Percentiles rank a stretch among this genome's conserved stretches.
These are phyloP conservation scores for Colaptes auratus DNA, from an alignment of 2,113 vertebrate species.

Conservation along the genomic window DNA sequence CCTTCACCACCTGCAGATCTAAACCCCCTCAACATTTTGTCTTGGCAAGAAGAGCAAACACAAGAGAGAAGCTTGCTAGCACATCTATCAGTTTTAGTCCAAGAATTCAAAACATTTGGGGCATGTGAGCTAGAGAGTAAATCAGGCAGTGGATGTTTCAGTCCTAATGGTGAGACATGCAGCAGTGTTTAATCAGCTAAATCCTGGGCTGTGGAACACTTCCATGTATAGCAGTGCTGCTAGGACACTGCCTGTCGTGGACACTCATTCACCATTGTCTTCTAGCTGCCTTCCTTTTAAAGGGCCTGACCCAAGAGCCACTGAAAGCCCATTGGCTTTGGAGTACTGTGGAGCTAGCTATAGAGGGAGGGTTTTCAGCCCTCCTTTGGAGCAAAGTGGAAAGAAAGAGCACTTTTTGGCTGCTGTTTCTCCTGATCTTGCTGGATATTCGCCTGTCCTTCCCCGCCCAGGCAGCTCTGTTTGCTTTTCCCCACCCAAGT, in stretches of 20 bases:
- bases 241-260: background rate
- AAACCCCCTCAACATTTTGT: background rate
- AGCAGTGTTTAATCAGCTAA: constrained; percentile 62
- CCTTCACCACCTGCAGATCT: background rate
- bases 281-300: background rate
- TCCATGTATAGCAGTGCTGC: constrained; percentile 66
- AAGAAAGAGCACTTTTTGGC: constrained; percentile 42
- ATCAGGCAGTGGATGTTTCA: constrained; percentile 24
- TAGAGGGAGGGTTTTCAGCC: constrained; percentile 24
- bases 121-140: constrained; percentile 42
- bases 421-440: constrained; percentile 13
- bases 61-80: constrained; percentile 3
- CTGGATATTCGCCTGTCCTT: constrained; percentile 43
- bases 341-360: background rate
- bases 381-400: background rate
- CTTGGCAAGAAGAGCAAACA: background rate
- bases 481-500: constrained; percentile 44
- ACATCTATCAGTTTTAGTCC: constrained; percentile 30
- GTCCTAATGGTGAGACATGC: constrained; percentile 21
- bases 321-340: background rate
- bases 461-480: constrained; percentile 41
- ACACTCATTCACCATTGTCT: constrained; percentile 1
- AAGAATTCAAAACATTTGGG: constrained; percentile 58
- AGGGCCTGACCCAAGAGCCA: background rate
- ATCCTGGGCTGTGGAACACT: constrained; percentile 57